Evolutionary conservation across 2,797 vertebrate species (phyloP).

Genomic region (Eleutherodactylus coqui): DNA sequence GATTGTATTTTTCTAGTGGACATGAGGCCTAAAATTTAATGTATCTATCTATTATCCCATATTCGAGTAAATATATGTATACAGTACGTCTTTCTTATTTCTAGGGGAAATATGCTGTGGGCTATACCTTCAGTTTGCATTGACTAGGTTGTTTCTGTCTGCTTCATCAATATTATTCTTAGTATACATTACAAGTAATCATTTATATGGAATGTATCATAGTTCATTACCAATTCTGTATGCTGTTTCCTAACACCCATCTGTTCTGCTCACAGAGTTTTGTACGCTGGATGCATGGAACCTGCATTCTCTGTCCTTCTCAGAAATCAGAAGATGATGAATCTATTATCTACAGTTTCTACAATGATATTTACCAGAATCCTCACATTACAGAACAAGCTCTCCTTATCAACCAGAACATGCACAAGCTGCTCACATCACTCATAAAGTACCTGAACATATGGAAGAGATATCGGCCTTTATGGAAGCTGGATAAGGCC

Average conservation of each 20-base stretch:
- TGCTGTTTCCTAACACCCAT: conserved; percentile 35
- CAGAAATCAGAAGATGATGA: conserved; percentile 80
- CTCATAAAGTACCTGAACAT: conserved; percentile 78
- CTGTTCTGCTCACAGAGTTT: conserved; percentile 78
- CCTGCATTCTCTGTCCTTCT: conserved; percentile 88
- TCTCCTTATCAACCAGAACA: conserved; percentile 79
- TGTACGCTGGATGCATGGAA: conserved; percentile 91
- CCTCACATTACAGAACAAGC: conserved; percentile 81
- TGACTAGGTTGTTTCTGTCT: neutral
- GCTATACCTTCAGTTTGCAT: neutral
- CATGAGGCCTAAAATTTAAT: too few species aligned
- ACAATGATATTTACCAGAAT: conserved; percentile 82
- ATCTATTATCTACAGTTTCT: conserved; percentile 81
- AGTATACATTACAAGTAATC: neutral
- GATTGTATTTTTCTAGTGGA: too few species aligned
- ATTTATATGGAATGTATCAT: neutral
- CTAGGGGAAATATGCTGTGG: neutral
- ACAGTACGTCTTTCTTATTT: too few species aligned
- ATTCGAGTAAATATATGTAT: too few species aligned
- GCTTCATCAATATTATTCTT: neutral
- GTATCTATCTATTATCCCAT: too few species aligned
- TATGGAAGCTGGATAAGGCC: conserved; percentile 88
- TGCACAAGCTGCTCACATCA: conserved; percentile 79
- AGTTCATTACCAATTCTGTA: neutral
- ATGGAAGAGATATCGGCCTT: conserved; percentile 86